Evolutionary conservation across 2,113 vertebrate genomes (phyloP), one percentile per base, ranked within the genome.

Genomic region (Balaeniceps rex): DNA sequence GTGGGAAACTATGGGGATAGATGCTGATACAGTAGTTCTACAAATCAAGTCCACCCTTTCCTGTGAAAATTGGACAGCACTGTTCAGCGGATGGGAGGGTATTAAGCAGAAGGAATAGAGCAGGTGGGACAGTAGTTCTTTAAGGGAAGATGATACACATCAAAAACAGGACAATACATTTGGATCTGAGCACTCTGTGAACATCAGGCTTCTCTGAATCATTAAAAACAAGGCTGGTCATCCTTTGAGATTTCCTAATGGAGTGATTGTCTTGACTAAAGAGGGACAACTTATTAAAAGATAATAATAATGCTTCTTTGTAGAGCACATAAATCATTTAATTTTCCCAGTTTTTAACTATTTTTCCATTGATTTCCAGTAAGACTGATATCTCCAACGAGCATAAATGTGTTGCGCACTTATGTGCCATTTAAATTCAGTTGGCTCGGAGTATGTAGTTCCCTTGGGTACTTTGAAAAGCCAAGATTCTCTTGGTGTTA

Each of bases 401-500:
- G 28, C 49, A 19, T 52, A 72, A 84, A 78, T 57, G 77, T 61
- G 10, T 61, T 87, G 93, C 96, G 95, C 72, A 75, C 57, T 77
- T 92, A 71, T 1, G 0, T 88, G 76, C 79, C 76, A 76, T 93
- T 92, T 90, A 79, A 80, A 77, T 88, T 36, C 58, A 86, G 8
- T 94, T 96, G 90, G 82, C 78, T 92, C 82, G 11, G 34, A 76
- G 34, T 72, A 26, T 11, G 23, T 24, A 21, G 46, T 57, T 96
- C 95, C 81, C 93, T 82, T 83, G 91, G 83, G 95, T 81, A 61
- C 84, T 91, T 69, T 69, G 74, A 76, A 93, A 94, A 95, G 93
- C 93, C 93, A 94, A 90, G 92, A 95, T 87, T 94, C 46, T 94
- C 69, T 55, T 97, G 92, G 74, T 92, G 71, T 93, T 93, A 70